Evolutionary conservation across 2,888 invertebrate species (phyloP), one percentile per base, ranked within the genome.

Genomic region (Pasiphila rectangulata): DNA sequence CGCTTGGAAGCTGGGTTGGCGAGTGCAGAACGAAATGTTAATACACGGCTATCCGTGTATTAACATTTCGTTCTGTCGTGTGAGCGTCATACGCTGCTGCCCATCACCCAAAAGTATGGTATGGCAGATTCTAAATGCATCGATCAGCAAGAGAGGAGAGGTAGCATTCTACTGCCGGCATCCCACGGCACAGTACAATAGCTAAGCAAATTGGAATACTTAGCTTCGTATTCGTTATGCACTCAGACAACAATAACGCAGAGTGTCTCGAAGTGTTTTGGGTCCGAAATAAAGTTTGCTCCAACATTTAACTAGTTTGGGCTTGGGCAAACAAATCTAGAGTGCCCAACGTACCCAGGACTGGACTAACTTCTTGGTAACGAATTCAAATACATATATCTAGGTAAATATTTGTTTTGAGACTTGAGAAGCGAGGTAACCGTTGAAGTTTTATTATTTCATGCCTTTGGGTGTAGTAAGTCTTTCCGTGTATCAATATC

Each of bases 291-390:
- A 79, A 83, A 83, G 79, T 83, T 83, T 63, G 64, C 62, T 51
- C 72, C 66, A 84, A 85, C 84, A 85, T 84, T 86, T 86, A 87
- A 87, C 87, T 84, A 86, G 83, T 83, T 79, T 71, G 72, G 68
- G 71, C 79, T 83, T 79, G 72, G 68, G 71, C 79, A 79, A 83
- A 84, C 83, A 82, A 82, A 82, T 79, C 73, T 70, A 61, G 64
- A 74, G 79, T 71, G 77, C 69, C 16, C 30, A 75, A 74, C 68
- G 75, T 72, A 72, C 65, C 66, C 72, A 59, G 64, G 51, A 59
- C 61, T 59, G 61, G 62, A 58, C 64, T 65, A 72, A 72, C 68
- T 72, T 74, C 60, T 64, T 67, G 59, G 73, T 71, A 76, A 64
- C 67, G 69, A 69, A 69, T 67, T 66, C 69, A 73, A 68, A 75